phyloP scores from a whole-genome alignment of 2,888 invertebrate species.

The Trichogramma evanescens region DNA sequence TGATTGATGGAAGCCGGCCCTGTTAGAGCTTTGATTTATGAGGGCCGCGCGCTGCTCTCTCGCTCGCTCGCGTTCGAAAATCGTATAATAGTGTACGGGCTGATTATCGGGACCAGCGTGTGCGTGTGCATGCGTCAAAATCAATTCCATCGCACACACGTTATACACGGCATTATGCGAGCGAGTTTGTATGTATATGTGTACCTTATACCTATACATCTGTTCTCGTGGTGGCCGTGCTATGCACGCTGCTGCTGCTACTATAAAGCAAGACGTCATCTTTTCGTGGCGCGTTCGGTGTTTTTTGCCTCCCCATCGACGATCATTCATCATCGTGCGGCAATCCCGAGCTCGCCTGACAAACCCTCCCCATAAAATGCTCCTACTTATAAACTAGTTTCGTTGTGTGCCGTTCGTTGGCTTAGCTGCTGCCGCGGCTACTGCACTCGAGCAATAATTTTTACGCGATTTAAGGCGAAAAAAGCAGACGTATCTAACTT shows the following conservation, averaged over 20 bases:
- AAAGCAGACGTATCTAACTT: neutral
- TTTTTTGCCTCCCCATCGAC: conserved; percentile 1
- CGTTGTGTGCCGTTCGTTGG: too few relatives aligned
- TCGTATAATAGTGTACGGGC: conserved; percentile 5
- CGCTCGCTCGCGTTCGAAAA: too few relatives aligned
- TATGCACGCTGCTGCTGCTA: neutral
- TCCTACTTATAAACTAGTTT: too few relatives aligned
- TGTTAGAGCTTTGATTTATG: conserved; percentile 9
- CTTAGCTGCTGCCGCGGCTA: neutral
- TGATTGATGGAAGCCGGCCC: conserved; percentile 10
- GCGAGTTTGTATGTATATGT: too few relatives aligned
- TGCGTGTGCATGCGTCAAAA: neutral
- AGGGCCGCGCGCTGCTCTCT: neutral
- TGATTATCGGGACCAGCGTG: neutral
- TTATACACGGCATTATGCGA: too few relatives aligned
- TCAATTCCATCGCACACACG: conserved; percentile 3
- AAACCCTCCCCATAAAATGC: too few relatives aligned
- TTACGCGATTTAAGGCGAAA: conserved; percentile 10
- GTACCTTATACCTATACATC: conserved; percentile 4
- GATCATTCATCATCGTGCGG: conserved; percentile 1
- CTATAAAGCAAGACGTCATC: conserved; percentile 7
- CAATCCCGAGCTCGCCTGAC: neutral
- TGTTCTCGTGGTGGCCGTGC: neutral
- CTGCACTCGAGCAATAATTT: neutral
- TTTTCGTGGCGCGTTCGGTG: neutral